These are phyloP conservation scores for Cheilosia scutellata DNA, from an alignment of 2,888 invertebrate genomes.

Conservation along the genomic window DNA sequence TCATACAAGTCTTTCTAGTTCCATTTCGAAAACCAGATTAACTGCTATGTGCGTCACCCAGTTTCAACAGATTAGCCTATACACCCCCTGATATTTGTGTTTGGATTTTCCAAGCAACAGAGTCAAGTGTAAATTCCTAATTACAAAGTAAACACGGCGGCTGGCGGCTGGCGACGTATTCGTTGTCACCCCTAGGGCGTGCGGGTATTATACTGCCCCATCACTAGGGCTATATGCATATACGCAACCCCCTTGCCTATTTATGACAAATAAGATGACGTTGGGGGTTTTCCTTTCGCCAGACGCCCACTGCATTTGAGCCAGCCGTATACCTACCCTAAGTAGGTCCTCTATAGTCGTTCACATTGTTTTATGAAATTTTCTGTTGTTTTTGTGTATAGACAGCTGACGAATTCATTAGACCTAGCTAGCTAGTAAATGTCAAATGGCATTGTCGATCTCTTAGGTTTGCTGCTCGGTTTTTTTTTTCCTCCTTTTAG, in stretches of 20 bases:
- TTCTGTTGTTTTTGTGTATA: constrained; percentile 25
- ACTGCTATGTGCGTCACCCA: constrained; percentile 59
- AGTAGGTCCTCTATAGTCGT: neutral
- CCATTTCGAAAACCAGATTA: constrained; percentile 47
- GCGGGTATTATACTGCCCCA: constrained; percentile 23
- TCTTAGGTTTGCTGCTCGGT: neutral
- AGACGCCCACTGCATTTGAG: constrained; percentile 34
- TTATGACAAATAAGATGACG: constrained; percentile 35
- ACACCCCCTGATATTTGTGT: constrained; percentile 36
- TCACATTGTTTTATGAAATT: neutral
- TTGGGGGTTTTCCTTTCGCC: constrained; percentile 37
- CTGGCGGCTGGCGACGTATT: constrained; percentile 16
- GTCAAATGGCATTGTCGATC: constrained; percentile 13
- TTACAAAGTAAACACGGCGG: constrained; percentile 42
- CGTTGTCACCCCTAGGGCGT: constrained; percentile 13
- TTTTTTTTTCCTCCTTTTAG: constrained; percentile 30
- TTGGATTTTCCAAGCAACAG: constrained; percentile 62
- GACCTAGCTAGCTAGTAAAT: constrained; percentile 15
- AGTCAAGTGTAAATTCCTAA: constrained; percentile 55
- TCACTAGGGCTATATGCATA: constrained; percentile 4
- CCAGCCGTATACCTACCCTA: neutral
- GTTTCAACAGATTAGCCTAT: constrained; percentile 58
- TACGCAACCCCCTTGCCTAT: constrained; percentile 2
- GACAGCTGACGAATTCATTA: constrained; percentile 41
- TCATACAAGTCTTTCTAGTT: constrained; percentile 5